Conservation (phyloP, 2,113 vertebrate species). For the Cervus canadensis region DNA sequence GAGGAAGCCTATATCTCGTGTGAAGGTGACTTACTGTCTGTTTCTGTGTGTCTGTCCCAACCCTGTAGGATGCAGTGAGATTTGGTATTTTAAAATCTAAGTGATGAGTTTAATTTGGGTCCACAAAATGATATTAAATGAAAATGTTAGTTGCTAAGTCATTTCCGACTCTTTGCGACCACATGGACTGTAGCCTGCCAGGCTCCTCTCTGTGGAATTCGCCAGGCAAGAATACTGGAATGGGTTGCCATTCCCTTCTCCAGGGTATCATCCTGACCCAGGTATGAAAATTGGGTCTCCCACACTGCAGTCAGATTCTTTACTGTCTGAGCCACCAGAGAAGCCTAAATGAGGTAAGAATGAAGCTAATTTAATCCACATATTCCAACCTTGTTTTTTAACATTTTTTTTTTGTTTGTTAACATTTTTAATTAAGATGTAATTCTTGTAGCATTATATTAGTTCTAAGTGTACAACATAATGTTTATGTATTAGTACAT, state of each 20-base stretch:
- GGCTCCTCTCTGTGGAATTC: too few relatives aligned
- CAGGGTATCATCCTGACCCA: too few relatives aligned
- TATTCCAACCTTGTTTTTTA: neutral
- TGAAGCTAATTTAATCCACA: neutral
- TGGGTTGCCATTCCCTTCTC: too few relatives aligned
- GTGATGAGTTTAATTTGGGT: neutral
- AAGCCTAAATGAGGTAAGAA: too few relatives aligned
- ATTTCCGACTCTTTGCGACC: too few relatives aligned
- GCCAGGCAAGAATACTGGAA: too few relatives aligned
- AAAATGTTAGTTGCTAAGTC: too few relatives aligned
- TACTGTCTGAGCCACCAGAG: too few relatives aligned
- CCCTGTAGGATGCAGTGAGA: neutral
- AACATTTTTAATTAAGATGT: neutral
- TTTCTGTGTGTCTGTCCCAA: neutral
- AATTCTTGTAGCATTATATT: neutral
- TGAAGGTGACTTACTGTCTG: neutral
- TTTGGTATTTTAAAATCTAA: neutral
- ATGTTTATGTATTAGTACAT: neutral
- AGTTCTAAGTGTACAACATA: neutral
- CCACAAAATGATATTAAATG: neutral
- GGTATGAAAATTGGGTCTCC: too few relatives aligned
- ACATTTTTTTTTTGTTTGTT: neutral
- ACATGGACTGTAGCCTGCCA: neutral
- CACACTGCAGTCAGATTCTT: too few relatives aligned
- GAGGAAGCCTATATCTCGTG: conserved; percentile 26